Evolutionary conservation across 1,140 invertebrate genomes (phyloP), one percentile per base, ranked within the genome.

Genomic region (Pararge aegeria): DNA sequence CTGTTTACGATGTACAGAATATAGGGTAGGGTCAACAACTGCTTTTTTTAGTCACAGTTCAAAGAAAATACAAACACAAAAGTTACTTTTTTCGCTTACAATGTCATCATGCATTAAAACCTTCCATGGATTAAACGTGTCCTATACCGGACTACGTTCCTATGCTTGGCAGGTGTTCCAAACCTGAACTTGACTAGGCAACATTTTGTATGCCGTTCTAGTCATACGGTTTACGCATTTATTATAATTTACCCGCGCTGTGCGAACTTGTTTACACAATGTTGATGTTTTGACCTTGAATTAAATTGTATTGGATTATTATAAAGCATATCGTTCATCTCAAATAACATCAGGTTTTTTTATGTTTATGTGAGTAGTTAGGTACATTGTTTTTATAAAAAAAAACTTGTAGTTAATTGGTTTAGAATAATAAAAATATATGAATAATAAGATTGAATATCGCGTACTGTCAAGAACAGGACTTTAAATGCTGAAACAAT

Each of bases 181-280:
- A 64, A 68, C 66, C 66, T 68, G 63, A 73, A 80, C 75, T 71
- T 63, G 75, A 73, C 70, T 73, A 73, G 70, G 71, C 78, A 68
- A 77, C 77, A 80, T 82, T 82, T 77, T 69, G 69, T 69, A 57
- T 46, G 61, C 24, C 53, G 44, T 67, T 49, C 61, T 68, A 63
- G 64, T 50, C 57, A 59, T 64, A n/a, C 37, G 54, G 29, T 60
- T 49, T 54, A 5, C 46, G 37, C 48, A 52, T 62, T 59, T 52
- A 62, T 51, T 50, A 51, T 52, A 62, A 44, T 34, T 56, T 34
- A 49, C 5, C 46, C 12, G 53, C 29, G 10, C 57, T 53, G 46
- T 46, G 49, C 24, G 4, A 20, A 53, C 10, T 55, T 61, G 51
- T 54, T 55, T 61, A 54, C 51, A 54, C 58, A 60, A 24, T 60